Base-by-base conservation (phyloP, 2,888 invertebrate genomes). In the Tetranychus truncatus region DNA sequence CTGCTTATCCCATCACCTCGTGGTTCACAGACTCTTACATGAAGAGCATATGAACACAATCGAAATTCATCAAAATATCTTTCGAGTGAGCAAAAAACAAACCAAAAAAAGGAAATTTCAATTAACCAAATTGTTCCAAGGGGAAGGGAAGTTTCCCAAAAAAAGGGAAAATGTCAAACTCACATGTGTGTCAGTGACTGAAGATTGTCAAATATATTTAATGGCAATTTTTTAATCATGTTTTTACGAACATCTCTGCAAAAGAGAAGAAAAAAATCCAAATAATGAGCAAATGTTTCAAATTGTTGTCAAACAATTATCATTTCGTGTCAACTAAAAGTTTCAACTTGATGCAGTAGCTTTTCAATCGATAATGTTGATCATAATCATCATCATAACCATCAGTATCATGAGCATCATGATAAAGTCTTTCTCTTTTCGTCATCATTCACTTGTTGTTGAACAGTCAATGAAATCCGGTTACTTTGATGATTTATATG, bases 1-100 rank as follows among this genome's bases (percentile, higher is more conserved):
- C 86, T 86, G 76, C 87, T 87, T 78, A 87, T 87, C 24, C 87
- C 87, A 80, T 87, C 87, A 44, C 86, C 85, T 79, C 84, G 85
- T 1, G 87, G 87, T 78, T 85, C 84, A 78, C 87, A 87, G 15
- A 86, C 84, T 46, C 86, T 81, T 8, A 87, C 87, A 79, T 85
- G 85, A 15, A 84, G 81, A 3, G 86, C 86, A 67, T 84, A 84
- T 45, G 84, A 84, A 78, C 87, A 87, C 81, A 86, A 83, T 79
- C 85, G 85, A 80, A 87, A 87, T 78, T 85, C 84, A 75, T 86
- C 85, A 80, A 87, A 87, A 79, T 87, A 86, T 77, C 87, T 87
- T 80, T 1, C 80, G 21, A 66, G 66, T 6, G 66, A 66, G 66
- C 18, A 11, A 66, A 65, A 66, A 34, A 34, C 34, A n/a, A n/a